These are phyloP conservation scores for Drosophila kurseongensis DNA, from an alignment of 1,140 invertebrate genomes.

Conservation along the genomic window DNA sequence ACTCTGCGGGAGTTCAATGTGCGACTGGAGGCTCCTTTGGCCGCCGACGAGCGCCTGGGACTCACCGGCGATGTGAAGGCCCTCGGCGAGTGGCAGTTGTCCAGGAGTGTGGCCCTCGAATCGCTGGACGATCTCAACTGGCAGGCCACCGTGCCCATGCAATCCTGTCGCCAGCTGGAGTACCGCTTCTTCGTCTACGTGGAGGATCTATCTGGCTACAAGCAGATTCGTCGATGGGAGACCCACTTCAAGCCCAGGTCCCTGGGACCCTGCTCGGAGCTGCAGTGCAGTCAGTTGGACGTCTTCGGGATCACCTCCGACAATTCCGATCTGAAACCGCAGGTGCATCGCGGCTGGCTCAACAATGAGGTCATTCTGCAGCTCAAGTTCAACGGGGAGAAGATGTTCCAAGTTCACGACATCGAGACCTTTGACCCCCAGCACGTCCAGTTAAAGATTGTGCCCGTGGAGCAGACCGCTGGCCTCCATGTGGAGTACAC, in stretches of 20 bases:
- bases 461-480: conserved; percentile 67
- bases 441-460: conserved; percentile 70
- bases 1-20: conserved; percentile 65
- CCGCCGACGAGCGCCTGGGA: conserved; percentile 83
- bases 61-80: conserved; percentile 84
- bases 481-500: conserved; percentile 72
- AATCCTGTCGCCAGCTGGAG: conserved; percentile 86
- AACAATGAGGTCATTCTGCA: conserved; percentile 92
- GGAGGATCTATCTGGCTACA: conserved; percentile 64
- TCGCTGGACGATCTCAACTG: conserved; percentile 78
- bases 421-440: conserved; percentile 80
- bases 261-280: conserved; percentile 41
- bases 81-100: conserved; percentile 85
- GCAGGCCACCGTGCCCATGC: conserved; percentile 85
- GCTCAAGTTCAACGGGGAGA: conserved; percentile 88
- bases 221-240: conserved; percentile 90
- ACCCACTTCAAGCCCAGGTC: conserved; percentile 88
- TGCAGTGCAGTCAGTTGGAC: conserved; percentile 77
- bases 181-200: conserved; percentile 90
- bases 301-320: conserved; percentile 85
- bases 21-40: conserved; percentile 51
- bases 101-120: conserved; percentile 80
- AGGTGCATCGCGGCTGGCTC: conserved; percentile 91
- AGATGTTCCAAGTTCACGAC: conserved; percentile 82
- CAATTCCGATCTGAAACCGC: conserved; percentile 80